Percentiles rank a stretch among this genome's conserved stretches.
phyloP scores from a whole-genome alignment of 1,140 invertebrate species.

The Drosophila pachea region DNA sequence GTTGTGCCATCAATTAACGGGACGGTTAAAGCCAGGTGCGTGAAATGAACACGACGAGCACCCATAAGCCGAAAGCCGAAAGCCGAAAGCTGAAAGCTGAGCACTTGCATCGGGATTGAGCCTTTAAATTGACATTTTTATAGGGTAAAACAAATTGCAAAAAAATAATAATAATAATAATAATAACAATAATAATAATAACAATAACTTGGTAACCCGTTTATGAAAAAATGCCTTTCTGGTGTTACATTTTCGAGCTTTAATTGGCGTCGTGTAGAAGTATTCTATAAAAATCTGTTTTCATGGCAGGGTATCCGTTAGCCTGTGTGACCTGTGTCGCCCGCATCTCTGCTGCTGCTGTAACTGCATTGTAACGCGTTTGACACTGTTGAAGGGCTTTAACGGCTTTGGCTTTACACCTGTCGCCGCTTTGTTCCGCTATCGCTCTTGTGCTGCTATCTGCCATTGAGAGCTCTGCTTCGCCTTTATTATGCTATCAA shows the following conservation, averaged over 20 bases:
- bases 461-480: conserved; percentile 36
- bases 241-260: no score
- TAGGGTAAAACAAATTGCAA: no score
- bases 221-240: no score
- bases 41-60: conserved; percentile 23
- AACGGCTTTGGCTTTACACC: conserved; percentile 35
- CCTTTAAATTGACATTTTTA: background rate
- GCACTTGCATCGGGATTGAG: no score
- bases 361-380: no score
- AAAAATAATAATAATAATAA: no score
- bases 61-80: background rate
- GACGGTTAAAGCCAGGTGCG: conserved; percentile 4
- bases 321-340: background rate
- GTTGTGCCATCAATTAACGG: conserved; percentile 45
- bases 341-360: background rate
- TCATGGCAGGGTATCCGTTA: background rate
- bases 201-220: no score
- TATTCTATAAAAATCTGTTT: no score
- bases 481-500: conserved; percentile 53
- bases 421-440: conserved; percentile 14
- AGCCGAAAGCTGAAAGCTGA: background rate
- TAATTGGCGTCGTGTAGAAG: no score
- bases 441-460: conserved; percentile 20
- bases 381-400: conserved; percentile 23
- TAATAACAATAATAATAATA: no score